Percentiles rank a stretch among this genome's conserved stretches.
Conservation (phyloP, 2,797 vertebrate genomes). For the Syndactyla subalaris region DNA sequence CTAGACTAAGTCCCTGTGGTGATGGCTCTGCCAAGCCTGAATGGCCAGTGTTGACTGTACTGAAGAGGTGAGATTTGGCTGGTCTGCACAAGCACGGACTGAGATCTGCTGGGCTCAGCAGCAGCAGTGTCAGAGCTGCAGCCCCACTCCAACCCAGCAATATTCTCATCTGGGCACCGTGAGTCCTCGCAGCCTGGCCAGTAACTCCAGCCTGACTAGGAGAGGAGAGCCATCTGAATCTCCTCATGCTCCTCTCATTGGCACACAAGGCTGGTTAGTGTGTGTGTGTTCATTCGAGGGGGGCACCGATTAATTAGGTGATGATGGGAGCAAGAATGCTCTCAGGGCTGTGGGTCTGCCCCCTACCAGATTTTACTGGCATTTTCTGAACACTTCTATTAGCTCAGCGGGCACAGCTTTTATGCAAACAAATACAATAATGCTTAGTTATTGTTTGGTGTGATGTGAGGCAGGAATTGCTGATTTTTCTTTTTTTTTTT, state of each 20-base stretch:
- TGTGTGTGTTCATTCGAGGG: not conserved
- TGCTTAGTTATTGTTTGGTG: conserved; percentile 32
- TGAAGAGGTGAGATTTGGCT: not conserved
- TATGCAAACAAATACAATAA: conserved; percentile 34
- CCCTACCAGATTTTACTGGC: conserved; percentile 44
- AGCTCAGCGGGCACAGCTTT: conserved; percentile 16
- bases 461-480: conserved; percentile 3
- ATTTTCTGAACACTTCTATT: conserved; percentile 39
- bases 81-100: not conserved
- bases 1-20: not conserved
- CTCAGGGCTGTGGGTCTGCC: not conserved
- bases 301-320: not conserved
- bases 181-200: not conserved
- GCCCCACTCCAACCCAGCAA: not conserved
- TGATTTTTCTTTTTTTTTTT: not conserved
- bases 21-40: not conserved
- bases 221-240: not conserved
- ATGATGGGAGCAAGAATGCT: not conserved
- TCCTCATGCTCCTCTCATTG: not conserved
- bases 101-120: not conserved
- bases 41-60: accelerated
- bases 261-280: not conserved
- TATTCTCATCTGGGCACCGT: not conserved
- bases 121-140: not conserved
- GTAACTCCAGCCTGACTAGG: not conserved